These are phyloP conservation scores for Parthenolecanium corni DNA, from an alignment of 2,888 invertebrate genomes.

Conservation along the genomic window DNA sequence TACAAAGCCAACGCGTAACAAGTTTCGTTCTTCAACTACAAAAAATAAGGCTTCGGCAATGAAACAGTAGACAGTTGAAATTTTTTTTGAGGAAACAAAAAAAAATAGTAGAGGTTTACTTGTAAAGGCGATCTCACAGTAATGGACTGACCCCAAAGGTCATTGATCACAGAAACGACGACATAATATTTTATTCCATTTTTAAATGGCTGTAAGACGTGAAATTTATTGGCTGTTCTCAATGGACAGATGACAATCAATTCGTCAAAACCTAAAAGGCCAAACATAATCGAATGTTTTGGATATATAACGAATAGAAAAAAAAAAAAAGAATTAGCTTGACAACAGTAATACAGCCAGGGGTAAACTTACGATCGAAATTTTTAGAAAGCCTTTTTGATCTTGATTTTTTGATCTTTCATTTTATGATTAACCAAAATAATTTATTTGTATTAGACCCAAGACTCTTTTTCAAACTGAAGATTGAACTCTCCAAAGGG, in stretches of 20 bases:
- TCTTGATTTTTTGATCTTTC: too few relatives aligned
- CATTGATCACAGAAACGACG: constrained; percentile 52
- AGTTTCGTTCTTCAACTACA: constrained; percentile 61
- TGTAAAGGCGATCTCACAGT: constrained; percentile 62
- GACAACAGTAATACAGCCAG: too few relatives aligned
- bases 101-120: constrained; percentile 41
- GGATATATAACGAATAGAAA: too few relatives aligned
- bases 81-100: too few relatives aligned
- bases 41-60: not conserved
- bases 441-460: too few relatives aligned
- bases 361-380: too few relatives aligned
- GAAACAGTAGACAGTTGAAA: not conserved
- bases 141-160: constrained; percentile 49
- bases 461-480: too few relatives aligned
- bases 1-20: constrained; percentile 61
- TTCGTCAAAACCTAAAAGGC: constrained; percentile 44
- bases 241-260: constrained; percentile 54
- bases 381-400: too few relatives aligned
- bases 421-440: too few relatives aligned
- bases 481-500: too few relatives aligned
- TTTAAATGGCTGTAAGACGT: constrained; percentile 51
- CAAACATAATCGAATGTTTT: too few relatives aligned
- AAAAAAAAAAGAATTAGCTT: too few relatives aligned
- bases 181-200: constrained; percentile 55
- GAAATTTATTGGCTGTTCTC: constrained; percentile 50